These are phyloP conservation scores for Grammatotria lemairii DNA, from an alignment of 2,113 vertebrate species.

Conservation along the genomic window DNA sequence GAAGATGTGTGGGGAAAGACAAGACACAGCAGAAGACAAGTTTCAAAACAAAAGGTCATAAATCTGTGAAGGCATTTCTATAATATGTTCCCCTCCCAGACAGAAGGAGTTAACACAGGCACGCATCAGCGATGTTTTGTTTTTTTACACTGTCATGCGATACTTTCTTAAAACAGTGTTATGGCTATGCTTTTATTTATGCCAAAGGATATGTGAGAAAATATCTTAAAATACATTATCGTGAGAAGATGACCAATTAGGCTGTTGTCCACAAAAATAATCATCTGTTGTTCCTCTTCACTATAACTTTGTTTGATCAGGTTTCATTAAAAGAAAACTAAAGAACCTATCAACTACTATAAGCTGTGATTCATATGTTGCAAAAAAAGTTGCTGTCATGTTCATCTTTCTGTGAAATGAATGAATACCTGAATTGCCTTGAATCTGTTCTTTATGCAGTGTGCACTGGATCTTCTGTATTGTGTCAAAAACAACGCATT, in stretches of 20 bases:
- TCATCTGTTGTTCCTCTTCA: background rate
- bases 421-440: background rate
- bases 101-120: slow-evolving; percentile 16
- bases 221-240: slow-evolving; percentile 36
- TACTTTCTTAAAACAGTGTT: slow-evolving; percentile 53
- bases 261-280: background rate
- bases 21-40: background rate
- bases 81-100: slow-evolving; percentile 15
- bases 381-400: background rate
- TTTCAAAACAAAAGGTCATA: slow-evolving; percentile 37
- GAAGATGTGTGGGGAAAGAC: slow-evolving; percentile 31
- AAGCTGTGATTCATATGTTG: background rate
- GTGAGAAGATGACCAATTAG: background rate
- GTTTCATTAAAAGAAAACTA: background rate
- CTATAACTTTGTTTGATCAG: background rate
- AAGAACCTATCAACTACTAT: background rate
- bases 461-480: background rate
- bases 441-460: background rate
- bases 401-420: background rate
- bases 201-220: slow-evolving; percentile 55
- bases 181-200: slow-evolving; percentile 40
- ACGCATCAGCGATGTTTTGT: slow-evolving; percentile 43
- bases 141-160: slow-evolving; percentile 54
- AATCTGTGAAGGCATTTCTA: slow-evolving; percentile 34
- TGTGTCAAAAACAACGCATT: background rate